A percentile compares a stretch with the other conserved stretches of the same genome.
These are phyloP conservation scores for Ischnus inquisitorius DNA, from an alignment of 2,888 invertebrate species.

Conservation along the genomic window DNA sequence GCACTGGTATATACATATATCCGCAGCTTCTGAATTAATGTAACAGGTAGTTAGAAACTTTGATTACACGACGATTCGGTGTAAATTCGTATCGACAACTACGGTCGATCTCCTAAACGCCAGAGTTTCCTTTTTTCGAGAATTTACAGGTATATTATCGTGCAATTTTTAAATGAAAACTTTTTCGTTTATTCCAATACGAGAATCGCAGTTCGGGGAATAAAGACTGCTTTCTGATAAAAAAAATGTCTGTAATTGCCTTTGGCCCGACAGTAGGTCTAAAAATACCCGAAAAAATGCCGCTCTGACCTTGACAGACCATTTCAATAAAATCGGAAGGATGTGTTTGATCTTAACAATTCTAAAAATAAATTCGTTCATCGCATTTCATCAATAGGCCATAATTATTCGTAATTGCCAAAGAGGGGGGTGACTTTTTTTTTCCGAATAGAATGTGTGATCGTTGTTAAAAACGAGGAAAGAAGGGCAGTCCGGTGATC, in stretches of 20 bases:
- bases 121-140: too few species aligned
- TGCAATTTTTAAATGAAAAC: too few species aligned
- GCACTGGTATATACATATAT: slow-evolving; percentile 29
- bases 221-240: too few species aligned
- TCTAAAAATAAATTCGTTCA: not conserved
- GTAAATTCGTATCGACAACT: slow-evolving; percentile 30
- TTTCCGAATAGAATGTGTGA: not conserved
- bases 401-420: not conserved
- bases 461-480: slow-evolving; percentile 5
- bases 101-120: too few species aligned
- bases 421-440: not conserved
- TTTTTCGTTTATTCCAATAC: too few species aligned
- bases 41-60: slow-evolving; percentile 49
- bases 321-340: not conserved
- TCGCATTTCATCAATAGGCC: not conserved
- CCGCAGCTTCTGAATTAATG: slow-evolving; percentile 59
- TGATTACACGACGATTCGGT: slow-evolving; percentile 45
- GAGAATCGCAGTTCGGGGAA: too few species aligned
- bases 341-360: not conserved
- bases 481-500: not conserved
- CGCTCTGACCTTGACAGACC: slow-evolving; percentile 10
- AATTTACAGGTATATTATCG: too few species aligned
- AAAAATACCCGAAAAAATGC: too few species aligned
- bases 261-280: too few species aligned
- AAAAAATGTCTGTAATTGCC: too few species aligned